Base-by-base conservation (phyloP, 2,888 invertebrate species). In the Halictus ligatus region DNA sequence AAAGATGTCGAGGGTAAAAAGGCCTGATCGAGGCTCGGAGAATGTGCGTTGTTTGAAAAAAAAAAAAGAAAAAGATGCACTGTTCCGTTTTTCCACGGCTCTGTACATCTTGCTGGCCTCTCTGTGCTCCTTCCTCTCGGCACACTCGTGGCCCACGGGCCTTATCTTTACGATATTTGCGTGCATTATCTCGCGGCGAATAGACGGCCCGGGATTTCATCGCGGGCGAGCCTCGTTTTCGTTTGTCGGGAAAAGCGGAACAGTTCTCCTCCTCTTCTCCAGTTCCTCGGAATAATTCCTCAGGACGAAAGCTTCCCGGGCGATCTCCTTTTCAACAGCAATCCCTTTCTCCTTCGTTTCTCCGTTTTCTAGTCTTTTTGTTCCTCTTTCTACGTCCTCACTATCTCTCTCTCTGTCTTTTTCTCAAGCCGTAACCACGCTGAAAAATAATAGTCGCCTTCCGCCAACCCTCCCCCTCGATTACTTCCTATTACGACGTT, bases 111-210 rank as follows among this genome's bases (percentile, higher is more conserved):
- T 83, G 71, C 18, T 73, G 50, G 40, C 43, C 60, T 58, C 43
- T 67, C 50, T 46, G 40, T 58, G 76, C 64, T 78, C 48, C 69
- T 40, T 69, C 60, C 75, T 60, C 73, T 72, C 79, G n/a, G 54
- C 54, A n/a, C 50, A 46, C 85, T 79, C 75, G 58, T 72, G 69
- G 78, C 77, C 85, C 54, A 71, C 69, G 80, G 73, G 79, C 75
- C 92, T 94, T 94, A 94, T 94, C 94, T 95, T 95, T 95, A 95
- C 91, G 94, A 95, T 95, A 95, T 95, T 95, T 95, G 95, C 95
- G 89, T 92, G 91, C 90, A 93, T 93, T 95, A 95, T 95, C 95
- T 93, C 90, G 91, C 75, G 75, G 86, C 88, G 91, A 91, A 91
- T 89, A 94, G 92, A 93, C 90, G 82, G 85, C 91, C 85, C 78